A percentile compares a stretch with the other conserved stretches of the same genome.
These are phyloP conservation scores for Cathartes aura DNA, from an alignment of 2,113 vertebrate genomes.

Conservation along the genomic window DNA sequence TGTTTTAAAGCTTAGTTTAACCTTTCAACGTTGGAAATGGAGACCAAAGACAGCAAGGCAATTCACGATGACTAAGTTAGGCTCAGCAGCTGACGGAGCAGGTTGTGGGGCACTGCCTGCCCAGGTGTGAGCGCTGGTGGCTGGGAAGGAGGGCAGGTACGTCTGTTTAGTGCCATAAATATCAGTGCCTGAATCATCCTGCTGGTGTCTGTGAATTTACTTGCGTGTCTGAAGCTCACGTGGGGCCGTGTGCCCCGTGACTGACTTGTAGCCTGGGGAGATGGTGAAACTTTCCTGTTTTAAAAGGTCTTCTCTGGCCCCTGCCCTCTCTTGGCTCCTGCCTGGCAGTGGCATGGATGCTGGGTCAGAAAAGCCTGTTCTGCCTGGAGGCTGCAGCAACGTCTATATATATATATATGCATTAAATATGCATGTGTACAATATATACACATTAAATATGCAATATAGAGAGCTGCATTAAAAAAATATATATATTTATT, in stretches of 20 bases:
- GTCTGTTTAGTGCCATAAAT: too few relatives aligned
- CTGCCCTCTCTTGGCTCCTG: neutral
- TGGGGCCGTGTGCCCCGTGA: too few relatives aligned
- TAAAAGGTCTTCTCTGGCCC: neutral
- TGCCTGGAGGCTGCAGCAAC: neutral
- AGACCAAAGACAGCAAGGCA: too few relatives aligned
- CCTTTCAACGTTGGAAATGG: too few relatives aligned
- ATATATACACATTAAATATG: neutral
- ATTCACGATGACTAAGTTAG: too few relatives aligned
- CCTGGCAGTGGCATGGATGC: neutral
- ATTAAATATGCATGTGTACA: neutral
- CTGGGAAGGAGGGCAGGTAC: too few relatives aligned
- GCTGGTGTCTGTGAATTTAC: too few relatives aligned
- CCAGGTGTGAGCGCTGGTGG: too few relatives aligned
- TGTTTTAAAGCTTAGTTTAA: neutral
- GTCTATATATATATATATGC: neutral
- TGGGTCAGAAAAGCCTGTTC: constrained; percentile 1
- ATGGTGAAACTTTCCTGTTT: neutral
- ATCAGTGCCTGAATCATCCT: too few relatives aligned
- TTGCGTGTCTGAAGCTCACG: too few relatives aligned
- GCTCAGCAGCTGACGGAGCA: too few relatives aligned
- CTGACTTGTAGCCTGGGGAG: neutral
- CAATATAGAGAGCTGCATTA: neutral
- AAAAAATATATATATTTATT: neutral
- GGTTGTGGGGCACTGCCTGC: too few relatives aligned